These are phyloP conservation scores for Pseudomyrmex cubaensis DNA, from an alignment of 1,140 invertebrate species.

Conservation along the genomic window DNA sequence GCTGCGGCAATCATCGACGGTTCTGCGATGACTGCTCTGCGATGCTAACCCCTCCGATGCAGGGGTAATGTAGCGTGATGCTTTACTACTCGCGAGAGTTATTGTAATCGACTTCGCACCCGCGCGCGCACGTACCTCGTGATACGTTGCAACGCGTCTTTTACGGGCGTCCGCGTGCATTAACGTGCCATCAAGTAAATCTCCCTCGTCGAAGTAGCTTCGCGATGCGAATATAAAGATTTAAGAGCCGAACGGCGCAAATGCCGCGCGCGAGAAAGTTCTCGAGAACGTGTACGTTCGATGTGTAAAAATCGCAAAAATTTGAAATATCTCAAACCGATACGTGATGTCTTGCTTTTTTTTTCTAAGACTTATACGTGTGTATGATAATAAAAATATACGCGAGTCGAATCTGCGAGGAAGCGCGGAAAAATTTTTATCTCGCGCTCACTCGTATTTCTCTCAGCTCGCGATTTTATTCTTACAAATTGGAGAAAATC, in stretches of 20 bases:
- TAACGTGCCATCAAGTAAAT: conserved; percentile 35
- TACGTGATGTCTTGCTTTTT: too few relatives aligned
- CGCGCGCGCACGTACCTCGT: not conserved
- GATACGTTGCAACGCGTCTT: conserved; percentile 7
- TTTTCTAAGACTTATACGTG: too few relatives aligned
- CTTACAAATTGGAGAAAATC: conserved; percentile 43
- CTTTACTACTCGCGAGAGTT: conserved; percentile 48
- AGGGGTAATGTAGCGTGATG: conserved; percentile 61
- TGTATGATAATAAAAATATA: not conserved
- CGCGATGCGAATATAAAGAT: conserved; percentile 15
- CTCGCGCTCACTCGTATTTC: not conserved
- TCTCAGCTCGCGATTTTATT: not conserved
- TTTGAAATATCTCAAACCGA: not conserved
- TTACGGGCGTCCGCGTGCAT: conserved; percentile 29
- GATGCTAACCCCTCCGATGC: not conserved
- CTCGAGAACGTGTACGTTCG: conserved; percentile 31
- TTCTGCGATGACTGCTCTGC: conserved; percentile 25
- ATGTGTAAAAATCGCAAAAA: not conserved
- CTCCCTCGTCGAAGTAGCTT: conserved; percentile 21
- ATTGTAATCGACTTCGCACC: conserved; percentile 47
- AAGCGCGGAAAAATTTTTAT: not conserved
- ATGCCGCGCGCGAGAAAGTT: not conserved
- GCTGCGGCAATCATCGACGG: conserved; percentile 31
- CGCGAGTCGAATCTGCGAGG: too few relatives aligned
- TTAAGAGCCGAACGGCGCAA: conserved; percentile 35